Evolutionary conservation across 2,113 vertebrate genomes (phyloP), one percentile per base, ranked within the genome.

Genomic region (Bujurquina vittata): DNA sequence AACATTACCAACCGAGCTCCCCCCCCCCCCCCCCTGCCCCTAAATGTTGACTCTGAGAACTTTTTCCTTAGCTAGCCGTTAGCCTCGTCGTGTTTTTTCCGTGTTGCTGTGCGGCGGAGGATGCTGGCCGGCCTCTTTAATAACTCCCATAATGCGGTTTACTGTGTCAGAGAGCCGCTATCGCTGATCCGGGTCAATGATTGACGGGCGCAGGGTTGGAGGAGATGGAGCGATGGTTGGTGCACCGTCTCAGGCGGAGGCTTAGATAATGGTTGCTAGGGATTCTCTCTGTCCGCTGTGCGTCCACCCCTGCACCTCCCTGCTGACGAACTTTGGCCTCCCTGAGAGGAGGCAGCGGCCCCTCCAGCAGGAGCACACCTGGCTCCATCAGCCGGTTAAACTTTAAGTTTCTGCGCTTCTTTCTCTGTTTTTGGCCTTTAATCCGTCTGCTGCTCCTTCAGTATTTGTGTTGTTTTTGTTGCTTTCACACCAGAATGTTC

Each of bases 201-300:
- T 92, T 89, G 84, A 91, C 26, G 81, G 60, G 22, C 6, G 26
- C 65, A 6, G 40, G 22, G 37, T 37, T 15, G 8, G 46, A 43
- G 33, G 74, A 52, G 62, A 84, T 85, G 92, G 81, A 87, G 79
- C 55, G 92, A 87, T 87, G 84, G 72, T 62, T 37, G 84, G 43
- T 14, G 2, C 23, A 84, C 81, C 29, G 95, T 96, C 94, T 96
- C 96, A 94, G 92, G 95, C 61, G 75, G 81, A 61, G 83, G 90
- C 60, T 91, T 88, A 90, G 90, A 90, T 94, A 90, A 92, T 92
- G 91, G 92, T 92, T 93, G 90, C 89, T 90, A 91, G 83, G 93
- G 86, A 80, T 86, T 84, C 84, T 78, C 87, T 81, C 77, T 59
- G 80, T 60, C 79, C 61, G 46, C 58, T 9, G 10, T n/a, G 22